These are phyloP conservation scores for Phymorhynchus buccinoides DNA, from an alignment of 1,140 invertebrate species.

Conservation along the genomic window DNA sequence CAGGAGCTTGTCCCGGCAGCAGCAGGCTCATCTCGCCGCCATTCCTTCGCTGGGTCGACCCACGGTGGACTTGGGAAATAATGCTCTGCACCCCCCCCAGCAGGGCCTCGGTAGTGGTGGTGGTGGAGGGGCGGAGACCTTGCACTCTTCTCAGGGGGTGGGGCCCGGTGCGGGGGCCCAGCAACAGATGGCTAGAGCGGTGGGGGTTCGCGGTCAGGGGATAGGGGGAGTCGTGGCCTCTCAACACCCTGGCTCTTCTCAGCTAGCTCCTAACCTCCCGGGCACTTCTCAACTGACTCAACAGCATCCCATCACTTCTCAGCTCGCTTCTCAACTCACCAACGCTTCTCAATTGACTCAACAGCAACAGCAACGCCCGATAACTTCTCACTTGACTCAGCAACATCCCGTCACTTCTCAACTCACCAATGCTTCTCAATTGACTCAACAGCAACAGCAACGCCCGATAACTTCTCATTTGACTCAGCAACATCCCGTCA, in stretches of 20 bases:
- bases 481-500: too few species aligned
- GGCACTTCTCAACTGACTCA: too few species aligned
- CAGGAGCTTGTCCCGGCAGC: not conserved
- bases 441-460: too few species aligned
- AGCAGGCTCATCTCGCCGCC: not conserved
- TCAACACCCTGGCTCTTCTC: slow-evolving; percentile 38
- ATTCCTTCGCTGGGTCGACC: not conserved
- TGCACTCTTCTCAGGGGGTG: not conserved
- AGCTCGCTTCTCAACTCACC: too few species aligned
- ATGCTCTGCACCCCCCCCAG: not conserved
- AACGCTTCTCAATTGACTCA: too few species aligned
- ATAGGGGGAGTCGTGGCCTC: slow-evolving; percentile 19
- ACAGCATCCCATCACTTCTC: too few species aligned
- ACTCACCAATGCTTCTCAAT: too few species aligned
- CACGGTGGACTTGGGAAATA: not conserved
- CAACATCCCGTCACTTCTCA: too few species aligned
- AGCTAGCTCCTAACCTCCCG: too few species aligned
- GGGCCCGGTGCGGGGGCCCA: not conserved
- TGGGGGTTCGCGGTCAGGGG: slow-evolving; percentile 23
- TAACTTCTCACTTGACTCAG: too few species aligned
- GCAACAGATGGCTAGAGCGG: not conserved
- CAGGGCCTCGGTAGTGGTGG: not conserved
- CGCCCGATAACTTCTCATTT: too few species aligned
- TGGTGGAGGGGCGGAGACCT: not conserved
- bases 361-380: too few species aligned